Base-by-base conservation (phyloP, 2,797 vertebrate species). In the Muscicapa striata region DNA sequence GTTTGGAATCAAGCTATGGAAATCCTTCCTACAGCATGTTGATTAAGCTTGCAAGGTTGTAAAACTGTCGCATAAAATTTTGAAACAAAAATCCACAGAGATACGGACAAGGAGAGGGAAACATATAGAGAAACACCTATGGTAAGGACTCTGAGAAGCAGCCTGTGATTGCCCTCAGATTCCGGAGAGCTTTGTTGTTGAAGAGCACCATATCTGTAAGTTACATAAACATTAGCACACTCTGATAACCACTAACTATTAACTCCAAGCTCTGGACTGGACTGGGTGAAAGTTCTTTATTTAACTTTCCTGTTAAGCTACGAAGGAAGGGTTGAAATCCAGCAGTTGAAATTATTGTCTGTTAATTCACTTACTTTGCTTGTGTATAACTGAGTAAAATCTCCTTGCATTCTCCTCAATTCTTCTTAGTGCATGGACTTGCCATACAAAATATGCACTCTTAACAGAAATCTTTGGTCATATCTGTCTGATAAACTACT, bases 361-460 rank as follows among this genome's bases (percentile, higher is more conserved):
- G 10, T 46, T 75, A 86, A 57, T 64, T 16, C 15, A 46, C 10
- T 85, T n/a, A 32, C 22, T 88, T 86, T 80, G 6, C 7, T 70
- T 10, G 5, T 19, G 2, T 27, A 34, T 45, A 74, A 11, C 5
- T 5, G 2, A 57, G 10, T 41, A 85, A 85, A 84, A 70, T 66
- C 26, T 70, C 15, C 26, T 62, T 8, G 1, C 30, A 61, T 85
- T 61, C 27, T 55, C 24, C 22, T 70, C 0, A 0, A 3, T 45
- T 55, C 26, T 66, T 4, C 1, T 74, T 80, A 80, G 15, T 84
- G 23, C 26, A n/a, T 76, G 75, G 34, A 76, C 20, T 29, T 85
- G 26, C 34, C 32, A 26, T 16, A 55, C 8, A 29, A 79, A 89
- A 73, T 55, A 70, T 16, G 7, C 29, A 40, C 13, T 54, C 32